These are phyloP conservation scores for Hybognathus amarus DNA, from an alignment of 2,797 vertebrate species.

Conservation along the genomic window DNA sequence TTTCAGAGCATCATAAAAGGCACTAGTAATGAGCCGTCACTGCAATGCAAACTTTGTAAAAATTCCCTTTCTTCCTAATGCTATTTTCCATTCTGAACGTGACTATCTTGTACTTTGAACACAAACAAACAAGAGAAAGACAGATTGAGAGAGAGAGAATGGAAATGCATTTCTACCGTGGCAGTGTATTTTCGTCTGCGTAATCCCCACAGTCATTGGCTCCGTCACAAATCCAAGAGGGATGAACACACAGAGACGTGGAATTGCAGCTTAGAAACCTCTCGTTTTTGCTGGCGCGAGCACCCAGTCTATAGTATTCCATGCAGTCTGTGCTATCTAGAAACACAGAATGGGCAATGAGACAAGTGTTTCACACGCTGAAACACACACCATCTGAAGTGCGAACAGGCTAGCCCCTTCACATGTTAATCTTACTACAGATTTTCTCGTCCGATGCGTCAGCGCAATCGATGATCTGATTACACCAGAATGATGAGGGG, in stretches of 20 bases:
- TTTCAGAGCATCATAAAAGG: slow-evolving; percentile 16
- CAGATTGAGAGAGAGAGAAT: neutral
- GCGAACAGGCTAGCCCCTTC: neutral
- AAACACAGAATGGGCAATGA: slow-evolving; percentile 53
- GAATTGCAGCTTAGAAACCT: slow-evolving; percentile 94
- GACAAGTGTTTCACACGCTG: slow-evolving; percentile 13
- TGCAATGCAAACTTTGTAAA: slow-evolving; percentile 15
- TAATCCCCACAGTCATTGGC: slow-evolving; percentile 97
- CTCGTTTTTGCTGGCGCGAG: slow-evolving; percentile 70
- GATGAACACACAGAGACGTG: slow-evolving; percentile 94
- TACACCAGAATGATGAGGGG: slow-evolving; percentile 87
- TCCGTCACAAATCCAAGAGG: slow-evolving; percentile 94
- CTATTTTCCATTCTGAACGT: neutral
- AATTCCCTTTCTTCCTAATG: slow-evolving; percentile 7
- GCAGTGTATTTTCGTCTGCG: slow-evolving; percentile 91
- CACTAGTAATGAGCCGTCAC: neutral
- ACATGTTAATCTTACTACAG: slow-evolving; percentile 86
- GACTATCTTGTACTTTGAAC: slow-evolving; percentile 19
- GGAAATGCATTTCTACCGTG: slow-evolving; percentile 70
- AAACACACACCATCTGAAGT: slow-evolving; percentile 52
- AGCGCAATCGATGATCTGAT: slow-evolving; percentile 93
- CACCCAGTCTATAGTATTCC: slow-evolving; percentile 93
- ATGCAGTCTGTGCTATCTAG: slow-evolving; percentile 90
- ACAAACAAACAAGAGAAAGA: slow-evolving; percentile 17
- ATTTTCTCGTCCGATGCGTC: slow-evolving; percentile 93